Percentiles rank a stretch among this genome's conserved stretches.
Conservation (phyloP, 2,113 vertebrate genomes). For the Polyodon spathula region DNA sequence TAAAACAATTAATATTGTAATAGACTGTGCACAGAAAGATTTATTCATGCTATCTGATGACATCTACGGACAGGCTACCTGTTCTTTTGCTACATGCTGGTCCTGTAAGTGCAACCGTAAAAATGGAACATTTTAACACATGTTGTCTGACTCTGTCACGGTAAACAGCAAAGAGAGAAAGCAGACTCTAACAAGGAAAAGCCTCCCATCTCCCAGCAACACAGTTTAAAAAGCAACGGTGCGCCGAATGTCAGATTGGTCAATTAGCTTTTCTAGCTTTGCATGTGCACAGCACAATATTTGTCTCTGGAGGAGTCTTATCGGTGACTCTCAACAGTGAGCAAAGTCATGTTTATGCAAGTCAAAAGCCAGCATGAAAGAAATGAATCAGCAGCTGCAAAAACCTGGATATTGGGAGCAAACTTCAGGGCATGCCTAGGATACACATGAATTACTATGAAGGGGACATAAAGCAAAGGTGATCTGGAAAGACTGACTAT, state of each 20-base stretch:
- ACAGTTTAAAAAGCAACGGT: slow-evolving; percentile 37
- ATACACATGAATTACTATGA: background rate
- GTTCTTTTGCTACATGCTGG: too few relatives aligned
- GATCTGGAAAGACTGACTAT: background rate
- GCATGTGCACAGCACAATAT: slow-evolving; percentile 50
- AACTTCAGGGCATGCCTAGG: background rate
- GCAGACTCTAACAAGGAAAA: too few relatives aligned
- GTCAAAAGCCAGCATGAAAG: slow-evolving; percentile 18
- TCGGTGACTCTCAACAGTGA: slow-evolving; percentile 34
- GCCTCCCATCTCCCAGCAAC: too few relatives aligned
- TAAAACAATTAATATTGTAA: too few relatives aligned
- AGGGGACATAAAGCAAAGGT: background rate
- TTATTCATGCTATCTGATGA: too few relatives aligned
- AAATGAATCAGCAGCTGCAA: background rate
- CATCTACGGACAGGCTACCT: too few relatives aligned
- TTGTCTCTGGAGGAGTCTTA: slow-evolving; percentile 30
- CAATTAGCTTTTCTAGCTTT: slow-evolving; percentile 39
- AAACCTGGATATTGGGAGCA: background rate
- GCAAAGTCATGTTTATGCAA: slow-evolving; percentile 40
- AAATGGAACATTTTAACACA: too few relatives aligned
- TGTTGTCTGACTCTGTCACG: background rate
- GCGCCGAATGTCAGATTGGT: slow-evolving; percentile 36
- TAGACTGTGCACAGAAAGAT: too few relatives aligned
- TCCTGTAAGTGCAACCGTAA: too few relatives aligned
- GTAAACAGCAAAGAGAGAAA: too few relatives aligned